These are phyloP conservation scores for Anser brachyrhynchus DNA, from an alignment of 2,113 vertebrate genomes.

Conservation along the genomic window DNA sequence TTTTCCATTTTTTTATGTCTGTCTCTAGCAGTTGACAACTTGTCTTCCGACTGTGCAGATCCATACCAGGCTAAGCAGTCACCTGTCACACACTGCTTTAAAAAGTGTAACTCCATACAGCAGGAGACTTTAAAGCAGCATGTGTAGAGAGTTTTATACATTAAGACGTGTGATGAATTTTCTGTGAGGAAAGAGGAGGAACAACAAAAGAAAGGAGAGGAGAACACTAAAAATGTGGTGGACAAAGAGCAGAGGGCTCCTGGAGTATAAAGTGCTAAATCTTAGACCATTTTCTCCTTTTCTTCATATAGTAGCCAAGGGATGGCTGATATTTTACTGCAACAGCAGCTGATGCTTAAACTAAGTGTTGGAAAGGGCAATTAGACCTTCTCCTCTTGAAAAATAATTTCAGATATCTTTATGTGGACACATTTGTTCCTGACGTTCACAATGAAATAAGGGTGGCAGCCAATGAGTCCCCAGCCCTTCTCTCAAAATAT, in stretches of 20 bases:
- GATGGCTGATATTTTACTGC: not conserved
- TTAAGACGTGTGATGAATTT: not conserved
- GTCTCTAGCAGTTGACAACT: not conserved
- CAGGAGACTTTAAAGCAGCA: slow-evolving; percentile 10
- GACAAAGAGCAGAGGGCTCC: not conserved
- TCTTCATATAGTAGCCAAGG: not conserved
- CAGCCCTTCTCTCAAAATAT: not conserved
- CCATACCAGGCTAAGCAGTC: slow-evolving; percentile 6
- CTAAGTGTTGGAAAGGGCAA: slow-evolving; percentile 2
- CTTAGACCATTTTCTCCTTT: not conserved
- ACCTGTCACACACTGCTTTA: slow-evolving; percentile 8
- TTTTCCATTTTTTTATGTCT: not conserved
- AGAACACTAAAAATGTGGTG: not conserved
- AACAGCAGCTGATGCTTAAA: slow-evolving; percentile 33
- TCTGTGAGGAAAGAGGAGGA: not conserved
- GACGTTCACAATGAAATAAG: not conserved
- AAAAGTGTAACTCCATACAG: not conserved
- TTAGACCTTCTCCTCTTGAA: not conserved
- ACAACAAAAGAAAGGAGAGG: not conserved
- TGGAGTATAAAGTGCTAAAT: not conserved
- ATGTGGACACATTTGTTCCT: fast-evolving
- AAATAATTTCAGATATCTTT: slow-evolving; percentile 24
- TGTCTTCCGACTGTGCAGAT: not conserved
- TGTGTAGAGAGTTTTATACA: not conserved
- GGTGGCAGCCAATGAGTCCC: not conserved